Evolutionary conservation across 2,113 vertebrate species (phyloP).

Genomic region (Salvelinus sp.): DNA sequence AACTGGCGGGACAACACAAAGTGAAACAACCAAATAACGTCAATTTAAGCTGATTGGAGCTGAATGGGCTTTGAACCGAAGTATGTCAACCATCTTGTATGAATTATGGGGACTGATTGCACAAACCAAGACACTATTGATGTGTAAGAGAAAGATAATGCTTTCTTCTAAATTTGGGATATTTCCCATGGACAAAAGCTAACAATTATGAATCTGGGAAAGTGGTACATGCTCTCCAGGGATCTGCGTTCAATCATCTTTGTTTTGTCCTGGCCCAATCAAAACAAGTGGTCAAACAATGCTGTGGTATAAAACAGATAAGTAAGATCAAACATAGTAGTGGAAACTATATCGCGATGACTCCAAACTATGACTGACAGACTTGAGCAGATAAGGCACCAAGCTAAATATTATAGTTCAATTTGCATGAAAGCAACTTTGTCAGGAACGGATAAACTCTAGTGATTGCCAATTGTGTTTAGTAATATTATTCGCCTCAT

Average conservation of each 20-base stretch:
- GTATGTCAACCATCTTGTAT: slow-evolving; percentile 15
- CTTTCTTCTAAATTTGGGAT: not conserved
- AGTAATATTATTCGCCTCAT: not conserved
- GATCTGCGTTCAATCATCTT: not conserved
- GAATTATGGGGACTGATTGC: not conserved
- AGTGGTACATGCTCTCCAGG: not conserved
- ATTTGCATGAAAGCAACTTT: not conserved
- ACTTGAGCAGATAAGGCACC: not conserved
- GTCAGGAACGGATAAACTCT: not conserved
- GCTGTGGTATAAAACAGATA: slow-evolving; percentile 1
- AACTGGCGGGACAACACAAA: too few species aligned
- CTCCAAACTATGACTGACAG: not conserved
- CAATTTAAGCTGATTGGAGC: not conserved
- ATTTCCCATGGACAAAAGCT: slow-evolving; percentile 13
- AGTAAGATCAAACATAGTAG: not conserved
- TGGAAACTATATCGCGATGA: not conserved
- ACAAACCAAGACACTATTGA: not conserved
- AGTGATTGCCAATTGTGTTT: not conserved
- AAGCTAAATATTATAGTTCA: not conserved
- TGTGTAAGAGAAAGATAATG: not conserved
- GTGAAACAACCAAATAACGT: too few species aligned
- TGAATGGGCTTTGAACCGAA: slow-evolving; percentile 25
- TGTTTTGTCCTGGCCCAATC: not conserved
- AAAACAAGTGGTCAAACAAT: not conserved
- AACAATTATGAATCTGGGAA: slow-evolving; percentile 4